These are phyloP conservation scores for Cyclophora punctaria DNA, from an alignment of 2,888 invertebrate genomes.

Conservation along the genomic window DNA sequence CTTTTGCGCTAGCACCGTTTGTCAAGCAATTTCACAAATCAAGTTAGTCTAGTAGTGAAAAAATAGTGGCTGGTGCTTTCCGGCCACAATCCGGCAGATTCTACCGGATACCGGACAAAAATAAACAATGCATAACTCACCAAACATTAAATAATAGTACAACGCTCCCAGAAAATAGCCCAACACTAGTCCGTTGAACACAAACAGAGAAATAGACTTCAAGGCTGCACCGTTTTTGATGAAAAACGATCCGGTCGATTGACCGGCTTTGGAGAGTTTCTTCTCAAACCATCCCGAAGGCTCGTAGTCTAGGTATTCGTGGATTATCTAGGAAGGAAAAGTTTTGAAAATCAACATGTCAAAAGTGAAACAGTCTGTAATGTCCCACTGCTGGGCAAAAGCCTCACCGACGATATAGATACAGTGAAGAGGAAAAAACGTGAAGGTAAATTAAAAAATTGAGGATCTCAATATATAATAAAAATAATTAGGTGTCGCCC, in stretches of 20 bases:
- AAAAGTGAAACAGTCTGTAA: background rate
- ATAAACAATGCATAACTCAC: conserved; percentile 32
- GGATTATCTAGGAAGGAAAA: conserved; percentile 27
- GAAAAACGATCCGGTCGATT: conserved; percentile 44
- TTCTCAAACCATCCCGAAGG: conserved; percentile 53
- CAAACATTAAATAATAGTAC: conserved; percentile 45
- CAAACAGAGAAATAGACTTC: conserved; percentile 33
- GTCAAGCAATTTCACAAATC: no score
- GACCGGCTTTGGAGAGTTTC: conserved; percentile 36
- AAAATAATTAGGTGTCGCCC: no score
- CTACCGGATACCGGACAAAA: no score
- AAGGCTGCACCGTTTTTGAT: conserved; percentile 39
- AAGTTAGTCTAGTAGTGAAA: no score
- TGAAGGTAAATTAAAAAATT: no score
- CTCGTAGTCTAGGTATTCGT: conserved; percentile 48
- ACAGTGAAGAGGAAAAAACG: no score
- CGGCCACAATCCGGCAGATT: no score
- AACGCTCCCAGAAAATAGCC: conserved; percentile 56
- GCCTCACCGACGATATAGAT: no score
- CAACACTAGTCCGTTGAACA: conserved; percentile 45
- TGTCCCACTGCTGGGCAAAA: no score
- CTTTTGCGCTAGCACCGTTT: no score
- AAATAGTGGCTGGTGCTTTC: no score
- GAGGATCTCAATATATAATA: no score
- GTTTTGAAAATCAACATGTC: background rate